Evolutionary conservation across 2,797 vertebrate species (phyloP).

Genomic region (Argya squamiceps): DNA sequence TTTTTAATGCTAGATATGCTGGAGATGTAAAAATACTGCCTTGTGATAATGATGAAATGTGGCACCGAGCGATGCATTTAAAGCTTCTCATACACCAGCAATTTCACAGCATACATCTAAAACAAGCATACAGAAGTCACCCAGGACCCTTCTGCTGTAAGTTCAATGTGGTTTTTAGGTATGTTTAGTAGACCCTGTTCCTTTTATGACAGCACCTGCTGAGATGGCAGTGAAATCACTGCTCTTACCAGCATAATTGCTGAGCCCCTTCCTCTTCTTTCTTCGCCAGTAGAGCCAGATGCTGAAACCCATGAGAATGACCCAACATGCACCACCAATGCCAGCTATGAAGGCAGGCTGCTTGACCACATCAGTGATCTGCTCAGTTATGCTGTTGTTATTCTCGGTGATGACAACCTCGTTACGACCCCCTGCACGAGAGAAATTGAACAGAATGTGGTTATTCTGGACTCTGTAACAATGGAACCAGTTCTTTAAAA

Average conservation of each 20-base stretch:
- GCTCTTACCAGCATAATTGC: slow-evolving; percentile 97
- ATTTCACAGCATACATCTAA: slow-evolving; percentile 19
- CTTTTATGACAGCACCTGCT: neutral
- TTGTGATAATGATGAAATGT: slow-evolving; percentile 50
- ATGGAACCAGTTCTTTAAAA: neutral
- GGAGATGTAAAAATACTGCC: slow-evolving; percentile 2
- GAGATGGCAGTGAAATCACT: slow-evolving; percentile 41
- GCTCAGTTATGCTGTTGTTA: slow-evolving; percentile 97
- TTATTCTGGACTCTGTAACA: neutral
- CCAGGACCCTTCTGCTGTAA: neutral
- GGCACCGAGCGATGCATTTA: slow-evolving; percentile 16
- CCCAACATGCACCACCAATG: slow-evolving; percentile 98
- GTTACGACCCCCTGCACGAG: slow-evolving; percentile 86
- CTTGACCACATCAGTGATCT: slow-evolving; percentile 99
- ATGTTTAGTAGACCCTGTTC: neutral
- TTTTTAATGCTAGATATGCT: neutral
- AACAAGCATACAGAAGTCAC: slow-evolving; percentile 30
- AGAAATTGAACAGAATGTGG: neutral
- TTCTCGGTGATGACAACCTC: slow-evolving; percentile 97
- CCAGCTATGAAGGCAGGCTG: slow-evolving; percentile 98
- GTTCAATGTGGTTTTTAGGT: neutral
- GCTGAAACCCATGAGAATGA: slow-evolving; percentile 99
- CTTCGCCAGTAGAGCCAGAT: slow-evolving; percentile 99
- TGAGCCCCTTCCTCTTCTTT: slow-evolving; percentile 99
- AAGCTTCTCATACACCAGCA: slow-evolving; percentile 54